These are phyloP conservation scores for Nezara viridula DNA, from an alignment of 2,888 invertebrate species.

Conservation along the genomic window DNA sequence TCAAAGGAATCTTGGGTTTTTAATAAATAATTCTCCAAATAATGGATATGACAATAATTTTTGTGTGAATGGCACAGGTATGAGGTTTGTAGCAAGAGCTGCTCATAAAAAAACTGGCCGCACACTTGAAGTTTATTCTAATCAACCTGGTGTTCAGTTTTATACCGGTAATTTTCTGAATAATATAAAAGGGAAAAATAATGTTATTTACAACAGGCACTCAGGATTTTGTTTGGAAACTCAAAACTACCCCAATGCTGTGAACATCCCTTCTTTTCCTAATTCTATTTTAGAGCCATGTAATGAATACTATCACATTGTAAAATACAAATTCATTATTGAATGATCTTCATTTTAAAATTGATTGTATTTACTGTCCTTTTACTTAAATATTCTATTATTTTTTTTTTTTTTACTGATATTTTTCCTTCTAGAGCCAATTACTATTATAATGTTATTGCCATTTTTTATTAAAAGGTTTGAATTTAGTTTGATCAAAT, in stretches of 20 bases:
- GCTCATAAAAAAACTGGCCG: conserved; percentile 72
- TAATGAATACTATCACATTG: conserved; percentile 76
- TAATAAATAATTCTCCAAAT: neutral
- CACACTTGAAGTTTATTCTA: conserved; percentile 83
- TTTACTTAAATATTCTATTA: neutral
- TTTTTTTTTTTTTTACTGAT: neutral
- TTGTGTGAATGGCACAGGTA: conserved; percentile 49
- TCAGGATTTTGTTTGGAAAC: conserved; percentile 91
- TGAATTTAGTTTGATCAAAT: neutral
- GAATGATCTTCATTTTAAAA: neutral
- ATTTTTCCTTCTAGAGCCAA: neutral
- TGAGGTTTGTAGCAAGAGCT: conserved; percentile 49
- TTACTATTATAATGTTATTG: neutral
- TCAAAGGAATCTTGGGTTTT: conserved; percentile 36
- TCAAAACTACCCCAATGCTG: conserved; percentile 92
- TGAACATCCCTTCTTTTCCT: conserved; percentile 88
- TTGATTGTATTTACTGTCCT: neutral
- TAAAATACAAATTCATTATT: neutral
- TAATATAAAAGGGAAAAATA: conserved; percentile 77
- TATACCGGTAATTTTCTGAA: conserved; percentile 75
- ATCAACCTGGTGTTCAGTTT: conserved; percentile 92
- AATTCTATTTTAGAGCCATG: conserved; percentile 80
- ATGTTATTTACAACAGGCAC: conserved; percentile 79
- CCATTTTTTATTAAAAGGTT: neutral
- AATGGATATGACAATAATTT: conserved; percentile 50